Evolutionary conservation across 2,888 invertebrate genomes (phyloP), one percentile per base, ranked within the genome.

Genomic region (Eumerus sabulonum): DNA sequence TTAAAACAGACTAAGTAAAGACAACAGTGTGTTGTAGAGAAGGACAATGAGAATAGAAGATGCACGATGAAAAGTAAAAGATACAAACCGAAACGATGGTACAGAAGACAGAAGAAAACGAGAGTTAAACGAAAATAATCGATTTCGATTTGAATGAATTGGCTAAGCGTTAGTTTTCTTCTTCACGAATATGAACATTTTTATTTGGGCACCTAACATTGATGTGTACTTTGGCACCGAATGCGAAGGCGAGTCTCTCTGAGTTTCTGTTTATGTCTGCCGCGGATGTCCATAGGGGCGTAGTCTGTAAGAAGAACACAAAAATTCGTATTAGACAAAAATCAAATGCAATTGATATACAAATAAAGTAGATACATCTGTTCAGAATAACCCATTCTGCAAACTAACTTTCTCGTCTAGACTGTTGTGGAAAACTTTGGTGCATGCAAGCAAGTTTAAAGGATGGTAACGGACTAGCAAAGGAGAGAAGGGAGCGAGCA

Each of bases 121-220:
- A 57, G 63, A 48, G 64, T 14, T 42, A 44, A 64, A 42, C 3
- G 16, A 18, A n/a, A 56, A 40, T n/a, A 67, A 77, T 63, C 67
- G 63, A 63, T 67, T 63, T 77, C 67, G 63, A 67, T 59, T 73
- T n/a, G 36, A 59, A 59, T 48, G 57, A 50, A 53, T 68, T 73
- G 62, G 67, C 73, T 73, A 68, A 73, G 62, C 53, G 67, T 63
- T 63, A 47, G 62, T 77, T 77, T 76, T 77, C 48, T 77, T 77
- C 47, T 77, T 73, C 47, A 73, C 73, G 53, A 68, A 77, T 63
- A 73, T 73, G 13, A 73, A 77, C 77, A 77, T 77, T 68, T 73
- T 77, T 51, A 53, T 68, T 73, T 77, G 77, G 73, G 67, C 63
- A 77, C 73, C 67, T 73, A 73, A 68, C 77, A 77, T 73, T 73